Percentiles rank a stretch among this genome's conserved stretches.
phyloP scores from a whole-genome alignment of 2,113 vertebrate genomes.

The Microcebus griseorufus region DNA sequence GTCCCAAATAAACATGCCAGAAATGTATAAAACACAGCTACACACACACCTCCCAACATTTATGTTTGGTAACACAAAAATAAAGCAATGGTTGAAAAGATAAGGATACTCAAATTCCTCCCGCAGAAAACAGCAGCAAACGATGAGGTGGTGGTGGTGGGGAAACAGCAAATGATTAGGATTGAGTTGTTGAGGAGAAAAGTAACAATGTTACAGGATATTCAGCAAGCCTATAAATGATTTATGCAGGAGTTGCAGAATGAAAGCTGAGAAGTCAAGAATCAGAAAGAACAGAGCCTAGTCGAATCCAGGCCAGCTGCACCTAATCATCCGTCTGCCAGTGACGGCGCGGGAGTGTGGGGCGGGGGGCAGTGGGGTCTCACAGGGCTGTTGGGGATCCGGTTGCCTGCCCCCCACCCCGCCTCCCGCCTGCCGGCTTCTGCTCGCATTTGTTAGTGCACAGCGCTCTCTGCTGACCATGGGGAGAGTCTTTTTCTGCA shows the following conservation, averaged over 20 bases:
- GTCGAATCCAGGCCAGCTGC: background rate
- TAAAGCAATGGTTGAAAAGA: background rate
- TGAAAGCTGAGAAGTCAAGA: background rate
- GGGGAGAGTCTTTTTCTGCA: background rate
- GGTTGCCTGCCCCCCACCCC: background rate
- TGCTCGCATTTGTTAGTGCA: background rate
- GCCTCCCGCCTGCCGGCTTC: background rate
- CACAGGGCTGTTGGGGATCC: background rate
- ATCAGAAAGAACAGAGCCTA: background rate
- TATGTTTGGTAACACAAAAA: background rate
- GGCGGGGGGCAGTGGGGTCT: background rate
- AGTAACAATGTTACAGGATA: background rate
- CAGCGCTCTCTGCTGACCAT: conserved; percentile 13
- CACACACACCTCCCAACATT: background rate
- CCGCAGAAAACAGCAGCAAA: background rate
- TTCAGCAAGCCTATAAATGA: background rate
- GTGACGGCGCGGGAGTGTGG: too few relatives aligned
- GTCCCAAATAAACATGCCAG: background rate
- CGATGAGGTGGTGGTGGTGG: background rate
- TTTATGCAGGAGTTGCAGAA: background rate
- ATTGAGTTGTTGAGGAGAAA: background rate
- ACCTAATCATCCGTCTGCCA: background rate
- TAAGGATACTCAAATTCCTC: background rate
- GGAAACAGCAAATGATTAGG: background rate
- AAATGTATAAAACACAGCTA: background rate